Conservation (phyloP, 1,140 invertebrate genomes). For the Microplitis mediator region DNA sequence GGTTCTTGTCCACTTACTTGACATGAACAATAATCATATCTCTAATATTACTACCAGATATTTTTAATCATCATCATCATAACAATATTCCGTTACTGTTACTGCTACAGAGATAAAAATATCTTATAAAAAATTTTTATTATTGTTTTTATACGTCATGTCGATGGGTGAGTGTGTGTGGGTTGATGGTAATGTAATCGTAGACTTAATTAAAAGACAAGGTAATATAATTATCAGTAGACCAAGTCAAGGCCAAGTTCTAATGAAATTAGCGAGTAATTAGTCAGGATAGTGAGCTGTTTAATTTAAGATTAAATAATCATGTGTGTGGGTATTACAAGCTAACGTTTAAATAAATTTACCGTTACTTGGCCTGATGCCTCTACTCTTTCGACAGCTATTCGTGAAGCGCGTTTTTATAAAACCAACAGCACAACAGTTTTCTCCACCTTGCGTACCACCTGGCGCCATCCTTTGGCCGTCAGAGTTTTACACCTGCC, state of each 20-base stretch:
- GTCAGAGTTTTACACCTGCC: neutral
- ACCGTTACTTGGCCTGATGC: slow-evolving; percentile 57
- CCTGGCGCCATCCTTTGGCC: neutral
- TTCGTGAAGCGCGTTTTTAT: neutral
- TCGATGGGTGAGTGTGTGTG: neutral
- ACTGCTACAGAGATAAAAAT: neutral
- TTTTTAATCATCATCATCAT: neutral
- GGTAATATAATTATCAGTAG: too few relatives aligned
- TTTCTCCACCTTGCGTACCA: neutral
- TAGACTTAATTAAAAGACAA: neutral
- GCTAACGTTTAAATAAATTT: slow-evolving; percentile 45
- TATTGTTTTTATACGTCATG: neutral
- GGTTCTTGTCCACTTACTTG: slow-evolving; percentile 13
- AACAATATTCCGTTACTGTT: neutral
- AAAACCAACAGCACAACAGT: neutral
- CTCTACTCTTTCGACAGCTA: slow-evolving; percentile 28
- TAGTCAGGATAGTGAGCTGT: neutral
- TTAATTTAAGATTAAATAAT: slow-evolving; percentile 13
- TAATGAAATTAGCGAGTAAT: slow-evolving; percentile 17
- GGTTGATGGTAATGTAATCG: neutral
- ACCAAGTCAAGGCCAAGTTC: neutral
- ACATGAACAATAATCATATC: slow-evolving; percentile 8
- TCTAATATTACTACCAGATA: slow-evolving; percentile 32
- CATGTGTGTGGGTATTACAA: slow-evolving; percentile 15
- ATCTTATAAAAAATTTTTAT: too few relatives aligned